Conservation (phyloP, 2,113 vertebrate species). For the Chrysemys picta region DNA sequence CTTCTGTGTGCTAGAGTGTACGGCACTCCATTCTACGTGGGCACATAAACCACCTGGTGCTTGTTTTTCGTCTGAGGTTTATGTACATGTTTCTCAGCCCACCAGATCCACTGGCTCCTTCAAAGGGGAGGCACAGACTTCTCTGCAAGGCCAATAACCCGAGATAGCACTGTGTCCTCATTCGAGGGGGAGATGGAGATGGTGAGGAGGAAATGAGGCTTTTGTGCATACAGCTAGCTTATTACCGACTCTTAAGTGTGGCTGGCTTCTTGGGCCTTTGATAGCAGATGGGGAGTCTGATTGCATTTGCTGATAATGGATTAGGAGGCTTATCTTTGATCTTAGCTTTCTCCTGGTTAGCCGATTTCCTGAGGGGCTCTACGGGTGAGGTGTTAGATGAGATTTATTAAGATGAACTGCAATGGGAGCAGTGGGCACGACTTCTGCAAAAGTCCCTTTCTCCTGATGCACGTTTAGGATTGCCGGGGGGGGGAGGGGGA, state of each 20-base stretch:
- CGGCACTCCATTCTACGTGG: background rate
- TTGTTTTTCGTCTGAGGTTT: background rate
- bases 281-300: conserved; percentile 35
- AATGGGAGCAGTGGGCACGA: background rate
- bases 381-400: background rate
- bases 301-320: conserved; percentile 27
- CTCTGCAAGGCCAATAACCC: background rate
- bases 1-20: background rate
- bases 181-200: accelerated
- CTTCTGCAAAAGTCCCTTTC: conserved; percentile 27
- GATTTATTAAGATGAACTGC: conserved; percentile 58
- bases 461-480: background rate
- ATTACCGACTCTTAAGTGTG: background rate
- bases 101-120: background rate
- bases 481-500: background rate
- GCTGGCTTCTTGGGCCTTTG: conserved; percentile 15
- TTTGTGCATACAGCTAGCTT: background rate
- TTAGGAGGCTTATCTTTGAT: conserved; percentile 49
- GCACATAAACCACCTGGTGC: background rate
- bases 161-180: background rate
- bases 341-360: conserved; percentile 33
- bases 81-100: background rate
- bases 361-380: conserved; percentile 35
- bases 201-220: background rate
- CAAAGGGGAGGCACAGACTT: background rate